phyloP scores from a whole-genome alignment of 1,140 invertebrate genomes.

The Lucilia sericata region DNA sequence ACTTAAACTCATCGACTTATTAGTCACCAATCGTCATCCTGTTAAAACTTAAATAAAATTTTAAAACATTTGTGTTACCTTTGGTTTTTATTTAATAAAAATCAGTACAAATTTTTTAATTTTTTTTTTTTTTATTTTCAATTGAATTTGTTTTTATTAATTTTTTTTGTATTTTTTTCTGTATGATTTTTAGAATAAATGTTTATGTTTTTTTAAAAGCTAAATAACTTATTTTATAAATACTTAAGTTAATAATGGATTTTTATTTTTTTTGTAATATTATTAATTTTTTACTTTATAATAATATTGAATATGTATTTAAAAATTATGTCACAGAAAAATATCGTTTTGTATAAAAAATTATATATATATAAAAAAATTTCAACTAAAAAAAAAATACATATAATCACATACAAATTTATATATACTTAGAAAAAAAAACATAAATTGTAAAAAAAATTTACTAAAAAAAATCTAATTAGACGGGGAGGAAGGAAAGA shows the following conservation, averaged over 20 bases:
- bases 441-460: background rate
- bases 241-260: constrained; percentile 41
- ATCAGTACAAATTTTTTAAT: constrained; percentile 3
- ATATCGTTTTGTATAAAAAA: constrained; percentile 32
- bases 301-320: constrained; percentile 25
- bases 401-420: background rate
- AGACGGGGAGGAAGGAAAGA: too few relatives aligned
- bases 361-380: constrained; percentile 31
- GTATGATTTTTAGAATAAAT: constrained; percentile 11
- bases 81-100: constrained; percentile 13
- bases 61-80: background rate
- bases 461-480: background rate
- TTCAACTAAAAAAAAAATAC: constrained; percentile 22
- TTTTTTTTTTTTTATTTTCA: constrained; percentile 34
- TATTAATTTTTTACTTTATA: constrained; percentile 12
- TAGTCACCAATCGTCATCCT: too few relatives aligned
- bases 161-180: constrained; percentile 32
- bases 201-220: constrained; percentile 32
- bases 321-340: constrained; percentile 29
- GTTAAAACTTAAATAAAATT: background rate
- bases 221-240: constrained; percentile 43
- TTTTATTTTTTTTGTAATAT: constrained; percentile 18
- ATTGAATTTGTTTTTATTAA: constrained; percentile 18
- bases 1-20: too few relatives aligned
- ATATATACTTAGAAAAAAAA: background rate